Percentiles rank a stretch among this genome's conserved stretches.
Evolutionary conservation across 1,140 invertebrate genomes (phyloP).

Genomic region (Papilio dardanus): DNA sequence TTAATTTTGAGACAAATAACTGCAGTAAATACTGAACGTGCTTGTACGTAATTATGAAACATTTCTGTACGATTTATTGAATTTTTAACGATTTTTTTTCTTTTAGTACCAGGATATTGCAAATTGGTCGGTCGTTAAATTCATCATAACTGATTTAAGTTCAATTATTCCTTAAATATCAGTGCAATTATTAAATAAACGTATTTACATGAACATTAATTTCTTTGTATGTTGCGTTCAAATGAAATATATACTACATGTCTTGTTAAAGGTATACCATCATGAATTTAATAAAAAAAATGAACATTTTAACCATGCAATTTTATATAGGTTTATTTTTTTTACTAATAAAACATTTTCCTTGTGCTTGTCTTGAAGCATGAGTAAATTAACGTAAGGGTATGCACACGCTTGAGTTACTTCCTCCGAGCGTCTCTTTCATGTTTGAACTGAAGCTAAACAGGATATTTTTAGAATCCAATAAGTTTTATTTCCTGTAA

Average conservation of each 20-base stretch:
- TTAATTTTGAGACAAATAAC: conserved; percentile 4
- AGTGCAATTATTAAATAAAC: neutral
- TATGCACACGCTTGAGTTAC: conserved; percentile 12
- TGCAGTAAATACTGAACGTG: neutral
- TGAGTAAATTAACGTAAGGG: conserved; percentile 14
- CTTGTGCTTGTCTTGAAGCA: neutral
- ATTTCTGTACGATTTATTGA: conserved; percentile 25
- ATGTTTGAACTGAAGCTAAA: conserved; percentile 19
- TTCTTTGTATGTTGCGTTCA: neutral
- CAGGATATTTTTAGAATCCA: conserved; percentile 13
- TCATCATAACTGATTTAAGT: conserved; percentile 1
- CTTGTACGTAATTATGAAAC: neutral
- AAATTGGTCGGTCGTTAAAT: neutral
- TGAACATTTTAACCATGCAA: neutral
- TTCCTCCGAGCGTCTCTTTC: neutral
- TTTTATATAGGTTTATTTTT: neutral
- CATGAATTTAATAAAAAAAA: too few relatives aligned
- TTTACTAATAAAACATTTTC: neutral
- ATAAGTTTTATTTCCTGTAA: neutral
- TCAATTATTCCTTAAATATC: conserved; percentile 16
- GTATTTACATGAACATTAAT: neutral
- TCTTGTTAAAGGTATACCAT: too few relatives aligned
- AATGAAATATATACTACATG: too few relatives aligned
- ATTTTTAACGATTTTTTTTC: conserved; percentile 1
- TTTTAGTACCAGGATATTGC: conserved; percentile 21